Evolutionary conservation across 2,797 vertebrate species (phyloP).

Genomic region (Bradypus variegatus): DNA sequence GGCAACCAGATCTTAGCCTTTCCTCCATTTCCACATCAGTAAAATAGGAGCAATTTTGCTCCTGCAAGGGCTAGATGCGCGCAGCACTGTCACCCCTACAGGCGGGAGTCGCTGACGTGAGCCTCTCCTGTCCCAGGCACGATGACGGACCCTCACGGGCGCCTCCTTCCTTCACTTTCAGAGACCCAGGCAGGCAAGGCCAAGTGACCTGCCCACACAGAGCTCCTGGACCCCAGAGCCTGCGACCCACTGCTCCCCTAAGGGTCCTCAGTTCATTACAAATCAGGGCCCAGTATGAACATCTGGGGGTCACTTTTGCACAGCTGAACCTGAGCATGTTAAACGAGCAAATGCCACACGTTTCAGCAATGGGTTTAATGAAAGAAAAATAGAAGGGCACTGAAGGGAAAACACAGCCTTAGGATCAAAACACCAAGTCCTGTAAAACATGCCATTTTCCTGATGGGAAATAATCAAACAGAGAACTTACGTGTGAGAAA

Average conservation of each 20-base stretch:
- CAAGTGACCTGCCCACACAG: background rate
- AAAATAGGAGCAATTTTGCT: background rate
- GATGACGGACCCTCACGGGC: too few species aligned
- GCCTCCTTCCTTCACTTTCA: background rate
- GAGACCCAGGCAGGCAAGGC: background rate
- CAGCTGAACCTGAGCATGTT: background rate
- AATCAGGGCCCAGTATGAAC: background rate
- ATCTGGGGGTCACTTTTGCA: background rate
- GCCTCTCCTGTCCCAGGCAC: too few species aligned
- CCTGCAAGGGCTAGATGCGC: background rate
- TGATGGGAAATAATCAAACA: slow-evolving; percentile 23
- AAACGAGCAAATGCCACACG: background rate
- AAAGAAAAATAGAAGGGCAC: background rate
- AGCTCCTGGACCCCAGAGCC: background rate
- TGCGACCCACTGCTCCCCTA: background rate
- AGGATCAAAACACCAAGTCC: background rate
- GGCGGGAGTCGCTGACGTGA: too few species aligned
- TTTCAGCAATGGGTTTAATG: background rate
- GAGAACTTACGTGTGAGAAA: slow-evolving; percentile 94
- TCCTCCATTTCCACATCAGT: slow-evolving; percentile 19
- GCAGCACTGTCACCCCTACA: background rate
- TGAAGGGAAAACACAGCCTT: slow-evolving; percentile 4
- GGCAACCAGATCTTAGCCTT: background rate
- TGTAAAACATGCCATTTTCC: slow-evolving; percentile 41
- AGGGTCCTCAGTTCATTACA: background rate